Conservation (phyloP, 2,113 vertebrate genomes). For the Alosa alosa region DNA sequence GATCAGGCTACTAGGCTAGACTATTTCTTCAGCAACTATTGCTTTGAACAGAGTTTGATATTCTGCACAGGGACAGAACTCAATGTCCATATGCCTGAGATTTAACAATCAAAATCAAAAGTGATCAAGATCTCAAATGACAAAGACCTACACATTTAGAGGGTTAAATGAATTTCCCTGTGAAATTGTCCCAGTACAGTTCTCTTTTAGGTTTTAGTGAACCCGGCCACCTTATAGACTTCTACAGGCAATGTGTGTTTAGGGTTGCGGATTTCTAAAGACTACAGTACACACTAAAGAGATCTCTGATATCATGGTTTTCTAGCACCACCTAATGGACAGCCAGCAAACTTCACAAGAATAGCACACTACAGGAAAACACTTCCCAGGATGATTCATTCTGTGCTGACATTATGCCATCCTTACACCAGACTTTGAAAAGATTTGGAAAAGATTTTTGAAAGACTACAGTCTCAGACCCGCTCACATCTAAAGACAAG, state of each 20-base stretch:
- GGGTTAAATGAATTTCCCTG: neutral
- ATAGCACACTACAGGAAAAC: neutral
- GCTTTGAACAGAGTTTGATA: too few relatives aligned
- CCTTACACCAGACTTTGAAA: too few relatives aligned
- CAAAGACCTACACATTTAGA: neutral
- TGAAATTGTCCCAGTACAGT: slow-evolving; percentile 1
- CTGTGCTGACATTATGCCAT: neutral
- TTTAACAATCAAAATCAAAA: too few relatives aligned
- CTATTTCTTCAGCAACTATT: too few relatives aligned
- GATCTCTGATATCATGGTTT: slow-evolving; percentile 39
- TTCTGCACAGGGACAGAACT: too few relatives aligned
- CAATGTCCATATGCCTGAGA: too few relatives aligned
- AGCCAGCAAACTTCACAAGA: neutral
- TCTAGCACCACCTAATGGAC: slow-evolving; percentile 62
- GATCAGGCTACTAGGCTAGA: too few relatives aligned
- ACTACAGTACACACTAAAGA: neutral
- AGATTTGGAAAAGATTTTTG: too few relatives aligned
- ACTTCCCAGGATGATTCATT: neutral
- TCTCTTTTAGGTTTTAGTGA: neutral
- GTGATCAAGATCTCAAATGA: too few relatives aligned
- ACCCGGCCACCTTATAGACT: neutral
- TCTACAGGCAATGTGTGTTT: neutral
- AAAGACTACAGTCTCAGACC: too few relatives aligned
- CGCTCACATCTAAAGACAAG: too few relatives aligned
- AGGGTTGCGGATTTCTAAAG: slow-evolving; percentile 16